These are phyloP conservation scores for Otus sunia DNA, from an alignment of 2,113 vertebrate genomes.

Conservation along the genomic window DNA sequence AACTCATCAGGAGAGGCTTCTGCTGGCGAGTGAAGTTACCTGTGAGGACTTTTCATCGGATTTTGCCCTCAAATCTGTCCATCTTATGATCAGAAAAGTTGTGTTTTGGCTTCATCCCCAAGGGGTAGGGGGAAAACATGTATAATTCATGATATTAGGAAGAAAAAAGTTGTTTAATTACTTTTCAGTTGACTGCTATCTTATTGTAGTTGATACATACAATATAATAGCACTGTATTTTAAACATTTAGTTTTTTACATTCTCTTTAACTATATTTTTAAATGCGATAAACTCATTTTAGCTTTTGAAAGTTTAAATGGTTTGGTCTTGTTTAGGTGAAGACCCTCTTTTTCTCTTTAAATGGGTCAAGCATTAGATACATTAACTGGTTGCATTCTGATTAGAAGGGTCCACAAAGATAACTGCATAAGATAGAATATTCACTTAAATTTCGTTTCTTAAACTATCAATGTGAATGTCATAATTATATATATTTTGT, in stretches of 20 bases:
- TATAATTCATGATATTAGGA: conserved; percentile 22
- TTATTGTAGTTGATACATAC: conserved; percentile 29
- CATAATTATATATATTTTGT: conserved; percentile 83
- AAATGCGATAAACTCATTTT: conserved; percentile 58
- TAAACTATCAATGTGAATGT: conserved; percentile 83
- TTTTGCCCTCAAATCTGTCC: conserved; percentile 29
- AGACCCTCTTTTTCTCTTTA: conserved; percentile 18
- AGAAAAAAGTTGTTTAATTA: conserved; percentile 41
- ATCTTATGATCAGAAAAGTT: conserved; percentile 20
- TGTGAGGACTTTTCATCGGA: not conserved
- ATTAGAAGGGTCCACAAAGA: conserved; percentile 66
- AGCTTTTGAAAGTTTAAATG: conserved; percentile 61
- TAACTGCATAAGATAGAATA: conserved; percentile 61
- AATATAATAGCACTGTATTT: conserved; percentile 54
- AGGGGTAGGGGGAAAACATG: conserved; percentile 14
- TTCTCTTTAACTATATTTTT: conserved; percentile 55
- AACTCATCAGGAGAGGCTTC: not conserved
- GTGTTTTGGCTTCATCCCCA: conserved; percentile 45
- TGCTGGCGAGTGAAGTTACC: not conserved
- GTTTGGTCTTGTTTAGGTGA: conserved; percentile 59
- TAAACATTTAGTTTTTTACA: conserved; percentile 26
- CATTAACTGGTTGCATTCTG: conserved; percentile 56
- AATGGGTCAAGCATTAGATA: conserved; percentile 65
- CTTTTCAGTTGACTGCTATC: conserved; percentile 43
- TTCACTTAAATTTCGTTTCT: conserved; percentile 76